phyloP scores from a whole-genome alignment of 1,140 invertebrate genomes.

The Periplaneta americana region DNA sequence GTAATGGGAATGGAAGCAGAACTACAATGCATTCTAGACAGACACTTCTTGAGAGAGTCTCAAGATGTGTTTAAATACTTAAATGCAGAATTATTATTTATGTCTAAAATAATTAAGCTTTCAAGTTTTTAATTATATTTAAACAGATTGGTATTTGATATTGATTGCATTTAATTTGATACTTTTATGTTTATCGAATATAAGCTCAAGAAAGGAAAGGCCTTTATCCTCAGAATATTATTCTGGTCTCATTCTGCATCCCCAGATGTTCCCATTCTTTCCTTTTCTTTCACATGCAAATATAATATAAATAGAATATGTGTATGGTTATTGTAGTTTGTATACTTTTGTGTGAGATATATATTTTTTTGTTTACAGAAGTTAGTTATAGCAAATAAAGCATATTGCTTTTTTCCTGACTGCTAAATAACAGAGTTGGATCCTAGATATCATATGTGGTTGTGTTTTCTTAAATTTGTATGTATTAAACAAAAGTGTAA shows the following conservation, averaged over 20 bases:
- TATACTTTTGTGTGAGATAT: background rate
- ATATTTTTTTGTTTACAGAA: background rate
- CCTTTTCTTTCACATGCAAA: background rate
- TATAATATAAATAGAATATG: background rate
- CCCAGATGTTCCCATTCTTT: background rate
- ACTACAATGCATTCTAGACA: too few species aligned
- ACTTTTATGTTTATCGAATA: too few species aligned
- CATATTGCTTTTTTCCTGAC: background rate
- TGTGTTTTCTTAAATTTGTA: background rate
- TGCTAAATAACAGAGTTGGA: background rate
- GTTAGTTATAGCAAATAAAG: background rate
- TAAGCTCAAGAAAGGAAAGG: too few species aligned
- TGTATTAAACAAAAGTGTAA: background rate
- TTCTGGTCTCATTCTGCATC: background rate
- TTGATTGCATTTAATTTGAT: too few species aligned
- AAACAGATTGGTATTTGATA: too few species aligned
- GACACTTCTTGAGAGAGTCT: too few species aligned
- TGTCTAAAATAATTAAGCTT: too few species aligned
- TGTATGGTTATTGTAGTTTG: background rate
- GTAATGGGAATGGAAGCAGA: too few species aligned
- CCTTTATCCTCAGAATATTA: too few species aligned
- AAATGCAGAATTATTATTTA: too few species aligned
- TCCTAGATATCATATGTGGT: background rate
- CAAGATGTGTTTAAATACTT: too few species aligned
- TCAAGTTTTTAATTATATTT: too few species aligned